Conservation (phyloP, 2,888 invertebrate genomes). For the Watsonalla cultraria region DNA sequence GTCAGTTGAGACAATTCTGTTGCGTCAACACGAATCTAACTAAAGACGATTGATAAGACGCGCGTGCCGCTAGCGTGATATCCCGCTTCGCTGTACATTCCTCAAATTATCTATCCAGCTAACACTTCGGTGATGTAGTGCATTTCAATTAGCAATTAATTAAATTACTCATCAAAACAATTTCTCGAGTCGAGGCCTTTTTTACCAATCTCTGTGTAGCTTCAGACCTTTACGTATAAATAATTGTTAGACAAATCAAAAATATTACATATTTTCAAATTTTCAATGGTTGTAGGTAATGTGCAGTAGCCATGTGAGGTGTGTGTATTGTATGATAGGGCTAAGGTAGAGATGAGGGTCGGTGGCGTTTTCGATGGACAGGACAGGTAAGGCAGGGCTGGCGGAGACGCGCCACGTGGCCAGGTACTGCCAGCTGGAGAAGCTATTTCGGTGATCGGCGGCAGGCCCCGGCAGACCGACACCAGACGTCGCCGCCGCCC, state of each 20-base stretch:
- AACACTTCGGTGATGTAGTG: neutral
- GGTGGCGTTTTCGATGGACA: neutral
- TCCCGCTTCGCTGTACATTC: neutral
- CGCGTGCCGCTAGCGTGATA: slow-evolving; percentile 14
- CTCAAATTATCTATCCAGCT: slow-evolving; percentile 2
- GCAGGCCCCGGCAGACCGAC: slow-evolving; percentile 81
- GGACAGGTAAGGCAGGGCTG: slow-evolving; percentile 43
- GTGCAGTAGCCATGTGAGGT: neutral
- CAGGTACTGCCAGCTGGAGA: slow-evolving; percentile 76
- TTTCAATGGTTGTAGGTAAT: too few relatives aligned
- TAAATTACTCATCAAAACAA: neutral
- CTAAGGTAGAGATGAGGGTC: neutral
- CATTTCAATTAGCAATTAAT: neutral
- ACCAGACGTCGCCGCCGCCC: slow-evolving; percentile 77
- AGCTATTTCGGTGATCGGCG: slow-evolving; percentile 78
- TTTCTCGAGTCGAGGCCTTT: neutral
- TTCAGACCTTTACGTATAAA: too few relatives aligned
- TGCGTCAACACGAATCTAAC: neutral
- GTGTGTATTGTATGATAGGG: too few relatives aligned
- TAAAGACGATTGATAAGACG: slow-evolving; percentile 8
- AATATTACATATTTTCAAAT: too few relatives aligned
- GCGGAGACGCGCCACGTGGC: slow-evolving; percentile 63
- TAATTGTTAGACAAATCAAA: too few relatives aligned
- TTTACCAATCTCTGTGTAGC: neutral
- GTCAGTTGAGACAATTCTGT: neutral